A percentile compares a stretch with the other conserved stretches of the same genome.
These are phyloP conservation scores for Caenorhabditis briggsae DNA, from an alignment of 1,140 invertebrate genomes.

Conservation along the genomic window DNA sequence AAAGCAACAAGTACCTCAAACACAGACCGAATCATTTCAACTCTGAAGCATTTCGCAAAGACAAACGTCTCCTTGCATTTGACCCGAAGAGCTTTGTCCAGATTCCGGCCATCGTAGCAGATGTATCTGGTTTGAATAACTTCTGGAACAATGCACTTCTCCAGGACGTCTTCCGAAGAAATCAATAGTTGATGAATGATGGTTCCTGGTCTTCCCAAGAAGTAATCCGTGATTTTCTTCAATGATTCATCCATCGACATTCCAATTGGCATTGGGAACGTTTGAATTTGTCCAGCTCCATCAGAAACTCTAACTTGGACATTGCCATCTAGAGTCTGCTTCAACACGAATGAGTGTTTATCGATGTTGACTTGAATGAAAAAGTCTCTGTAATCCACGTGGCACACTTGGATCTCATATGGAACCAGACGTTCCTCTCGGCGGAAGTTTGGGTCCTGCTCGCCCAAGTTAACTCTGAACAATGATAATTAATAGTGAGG, in stretches of 20 bases:
- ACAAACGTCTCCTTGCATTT: neutral
- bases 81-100: neutral
- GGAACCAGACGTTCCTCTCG: neutral
- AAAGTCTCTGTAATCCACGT: neutral
- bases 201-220: slow-evolving; percentile 13
- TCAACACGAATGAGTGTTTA: neutral
- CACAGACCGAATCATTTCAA: neutral
- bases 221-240: slow-evolving; percentile 2
- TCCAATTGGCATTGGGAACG: neutral
- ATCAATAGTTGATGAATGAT: neutral
- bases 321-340: neutral
- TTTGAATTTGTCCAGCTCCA: neutral
- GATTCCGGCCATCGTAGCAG: neutral
- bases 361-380: neutral
- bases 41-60: neutral
- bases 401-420: neutral
- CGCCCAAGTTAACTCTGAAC: neutral
- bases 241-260: neutral
- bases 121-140: neutral
- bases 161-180: neutral
- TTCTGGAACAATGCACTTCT: neutral
- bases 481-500: too few species aligned
- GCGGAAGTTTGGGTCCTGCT: neutral
- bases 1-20: too few species aligned
- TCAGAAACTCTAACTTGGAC: neutral